Evolutionary conservation across 2,888 invertebrate genomes (phyloP), one percentile per base, ranked within the genome.

Genomic region (Sarcophaga carnaria): DNA sequence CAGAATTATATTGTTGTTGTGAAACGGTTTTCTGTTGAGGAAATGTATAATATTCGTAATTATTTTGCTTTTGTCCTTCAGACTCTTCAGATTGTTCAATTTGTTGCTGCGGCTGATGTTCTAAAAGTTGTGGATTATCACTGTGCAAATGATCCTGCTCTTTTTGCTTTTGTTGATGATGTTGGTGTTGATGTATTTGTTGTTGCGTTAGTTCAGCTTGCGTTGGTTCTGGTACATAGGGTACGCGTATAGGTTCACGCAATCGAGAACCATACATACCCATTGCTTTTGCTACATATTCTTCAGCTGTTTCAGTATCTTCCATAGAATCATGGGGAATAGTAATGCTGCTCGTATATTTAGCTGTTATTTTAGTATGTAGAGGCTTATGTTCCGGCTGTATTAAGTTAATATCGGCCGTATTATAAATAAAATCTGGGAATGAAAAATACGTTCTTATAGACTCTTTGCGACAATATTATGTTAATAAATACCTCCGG

Each of bases 241-340:
- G 87, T 74, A 90, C 89, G 62, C 89, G 90, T 77, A 91, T 90
- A 2, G 91, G 91, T 71, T 91, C 91, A 49, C 89, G 90, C 10
- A 91, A 80, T 5, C 92, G 89, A 4, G 89, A 86, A 69, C 92
- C 91, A 83, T 92, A 93, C 89, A 92, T 83, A 86, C 93, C 90
- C 89, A 93, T 91, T 70, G 93, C 93, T 82, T 93, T 93, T 20
- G 91, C 91, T 80, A 93, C 93, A 86, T 93, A 93, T 81, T 93
- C 93, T 37, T 92, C 93, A 3, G 93, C 93, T 12, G 93, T 91
- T 85, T 91, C 90, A 2, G 92, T 89, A 45, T 93, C 92, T 72
- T 92, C 92, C 54, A 92, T 74, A 1, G 89, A 63, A 27, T 78
- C 79, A 47, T 86, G 72, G 6, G 83, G 80, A 66, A 87, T 89